These are phyloP conservation scores for Forbesichthys agassizii DNA, from an alignment of 2,113 vertebrate genomes.

Conservation along the genomic window DNA sequence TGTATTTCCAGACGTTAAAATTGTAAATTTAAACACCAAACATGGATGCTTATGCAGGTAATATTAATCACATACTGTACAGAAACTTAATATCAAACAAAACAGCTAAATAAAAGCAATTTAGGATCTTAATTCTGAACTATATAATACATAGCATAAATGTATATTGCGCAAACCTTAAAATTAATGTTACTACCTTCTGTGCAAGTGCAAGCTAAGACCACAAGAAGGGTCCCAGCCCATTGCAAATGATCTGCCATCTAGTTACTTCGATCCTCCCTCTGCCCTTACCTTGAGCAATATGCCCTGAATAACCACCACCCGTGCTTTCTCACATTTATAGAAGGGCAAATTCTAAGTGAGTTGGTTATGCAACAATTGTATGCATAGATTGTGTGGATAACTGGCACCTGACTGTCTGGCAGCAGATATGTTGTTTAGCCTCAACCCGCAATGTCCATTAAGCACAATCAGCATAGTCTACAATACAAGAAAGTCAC, in stretches of 20 bases:
- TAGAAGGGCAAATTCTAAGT: conserved; percentile 1
- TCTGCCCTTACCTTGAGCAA: conserved; percentile 14
- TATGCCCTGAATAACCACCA: background rate
- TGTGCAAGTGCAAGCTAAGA: conserved; percentile 9
- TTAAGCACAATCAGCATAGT: background rate
- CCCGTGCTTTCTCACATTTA: conserved; percentile 28
- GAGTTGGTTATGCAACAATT: conserved; percentile 40
- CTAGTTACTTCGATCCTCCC: conserved; percentile 22
- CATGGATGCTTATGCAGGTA: background rate
- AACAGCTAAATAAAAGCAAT: background rate
- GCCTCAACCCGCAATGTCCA: conserved; percentile 1
- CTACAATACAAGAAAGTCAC: background rate
- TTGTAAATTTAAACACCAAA: too few relatives aligned
- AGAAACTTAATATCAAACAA: background rate
- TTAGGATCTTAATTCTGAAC: background rate
- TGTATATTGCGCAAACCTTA: background rate
- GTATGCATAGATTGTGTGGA: conserved; percentile 42
- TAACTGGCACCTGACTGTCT: conserved; percentile 48
- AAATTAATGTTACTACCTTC: conserved; percentile 49
- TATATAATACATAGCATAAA: background rate
- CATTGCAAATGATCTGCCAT: conserved; percentile 37
- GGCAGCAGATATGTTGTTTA: too few relatives aligned
- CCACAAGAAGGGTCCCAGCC: conserved; percentile 36
- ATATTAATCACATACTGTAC: background rate
- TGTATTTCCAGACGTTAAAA: too few relatives aligned